Conservation (phyloP, 1,140 invertebrate genomes). For the Drosophila mauritiana region DNA sequence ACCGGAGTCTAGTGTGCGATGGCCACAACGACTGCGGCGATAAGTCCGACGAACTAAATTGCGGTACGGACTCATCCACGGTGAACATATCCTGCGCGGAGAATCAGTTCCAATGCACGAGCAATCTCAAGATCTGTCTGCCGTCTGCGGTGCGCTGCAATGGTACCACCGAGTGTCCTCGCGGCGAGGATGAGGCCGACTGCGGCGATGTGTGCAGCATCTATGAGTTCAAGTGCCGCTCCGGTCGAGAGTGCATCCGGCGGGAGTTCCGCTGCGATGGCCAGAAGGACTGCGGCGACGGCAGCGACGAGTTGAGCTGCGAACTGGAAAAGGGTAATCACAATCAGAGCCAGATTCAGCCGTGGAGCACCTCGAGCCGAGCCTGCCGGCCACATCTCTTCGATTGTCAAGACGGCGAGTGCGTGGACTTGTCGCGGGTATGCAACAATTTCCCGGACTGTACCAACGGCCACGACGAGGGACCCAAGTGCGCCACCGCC, state of each 20-base stretch:
- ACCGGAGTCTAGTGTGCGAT: constrained; percentile 85
- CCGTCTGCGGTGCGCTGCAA: constrained; percentile 87
- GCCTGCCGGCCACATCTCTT: constrained; percentile 68
- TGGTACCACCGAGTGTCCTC: constrained; percentile 89
- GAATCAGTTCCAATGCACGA: constrained; percentile 86
- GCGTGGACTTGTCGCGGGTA: constrained; percentile 86
- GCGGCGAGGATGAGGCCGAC: constrained; percentile 87
- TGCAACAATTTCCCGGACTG: constrained; percentile 89
- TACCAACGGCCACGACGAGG: constrained; percentile 72
- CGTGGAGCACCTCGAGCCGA: constrained; percentile 12
- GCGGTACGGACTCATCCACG: constrained; percentile 27
- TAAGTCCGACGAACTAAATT: constrained; percentile 85
- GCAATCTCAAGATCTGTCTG: constrained; percentile 86
- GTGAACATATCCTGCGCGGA: constrained; percentile 50
- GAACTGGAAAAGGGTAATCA: constrained; percentile 71
- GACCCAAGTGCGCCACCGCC: constrained; percentile 58
- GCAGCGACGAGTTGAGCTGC: constrained; percentile 87
- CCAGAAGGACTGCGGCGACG: constrained; percentile 88
- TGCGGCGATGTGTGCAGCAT: constrained; percentile 85
- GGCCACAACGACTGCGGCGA: constrained; percentile 86
- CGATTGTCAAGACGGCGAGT: constrained; percentile 85
- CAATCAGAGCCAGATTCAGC: constrained; percentile 11
- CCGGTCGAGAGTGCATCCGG: constrained; percentile 86
- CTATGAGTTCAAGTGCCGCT: constrained; percentile 86
- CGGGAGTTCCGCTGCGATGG: constrained; percentile 89